phyloP scores from a whole-genome alignment of 2,113 vertebrate genomes.

The Crotalus helleri region DNA sequence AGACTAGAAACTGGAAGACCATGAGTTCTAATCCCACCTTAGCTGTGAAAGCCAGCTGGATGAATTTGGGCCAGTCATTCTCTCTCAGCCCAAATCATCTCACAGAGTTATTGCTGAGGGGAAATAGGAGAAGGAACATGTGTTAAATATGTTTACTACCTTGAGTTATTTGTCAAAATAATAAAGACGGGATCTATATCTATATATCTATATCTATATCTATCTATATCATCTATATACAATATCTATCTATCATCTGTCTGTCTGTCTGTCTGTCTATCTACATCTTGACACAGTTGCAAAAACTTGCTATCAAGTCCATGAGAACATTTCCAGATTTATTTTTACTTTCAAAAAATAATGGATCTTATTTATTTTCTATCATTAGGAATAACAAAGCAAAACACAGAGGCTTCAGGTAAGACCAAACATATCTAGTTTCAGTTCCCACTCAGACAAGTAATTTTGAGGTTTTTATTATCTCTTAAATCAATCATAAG shows the following conservation, averaged over 20 bases:
- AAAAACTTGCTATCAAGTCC: neutral
- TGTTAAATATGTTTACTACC: neutral
- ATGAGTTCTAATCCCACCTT: neutral
- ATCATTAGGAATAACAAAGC: neutral
- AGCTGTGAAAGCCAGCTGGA: neutral
- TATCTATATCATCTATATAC: no score
- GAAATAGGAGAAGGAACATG: neutral
- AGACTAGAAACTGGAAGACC: neutral
- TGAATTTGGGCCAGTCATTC: neutral
- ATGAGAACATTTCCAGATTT: neutral
- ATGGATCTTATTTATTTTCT: neutral
- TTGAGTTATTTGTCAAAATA: neutral
- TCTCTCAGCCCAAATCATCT: neutral
- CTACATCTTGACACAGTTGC: neutral
- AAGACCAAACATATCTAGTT: neutral
- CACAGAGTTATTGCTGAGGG: neutral
- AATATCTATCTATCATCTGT: no score
- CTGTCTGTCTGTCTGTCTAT: no score
- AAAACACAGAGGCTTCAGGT: neutral
- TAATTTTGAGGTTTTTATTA: neutral
- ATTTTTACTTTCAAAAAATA: neutral
- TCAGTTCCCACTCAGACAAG: neutral
- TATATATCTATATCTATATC: no score
- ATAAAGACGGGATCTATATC: neutral
- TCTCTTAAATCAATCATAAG: neutral